These are phyloP conservation scores for Plumapathes pennacea DNA, from an alignment of 92 coral and sea anemone genomes.

Conservation along the genomic window DNA sequence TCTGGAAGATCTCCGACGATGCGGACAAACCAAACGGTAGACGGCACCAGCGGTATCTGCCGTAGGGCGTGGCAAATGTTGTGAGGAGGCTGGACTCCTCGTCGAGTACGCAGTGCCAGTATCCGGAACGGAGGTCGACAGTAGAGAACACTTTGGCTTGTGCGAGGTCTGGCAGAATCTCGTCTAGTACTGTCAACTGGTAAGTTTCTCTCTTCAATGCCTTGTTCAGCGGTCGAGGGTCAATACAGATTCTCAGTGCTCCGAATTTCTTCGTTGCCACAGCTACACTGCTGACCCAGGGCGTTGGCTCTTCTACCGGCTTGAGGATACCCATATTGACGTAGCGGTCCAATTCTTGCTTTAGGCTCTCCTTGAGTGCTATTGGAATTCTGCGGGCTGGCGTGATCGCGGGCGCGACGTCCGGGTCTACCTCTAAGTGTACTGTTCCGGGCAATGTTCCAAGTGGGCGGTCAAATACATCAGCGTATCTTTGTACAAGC, in stretches of 20 bases:
- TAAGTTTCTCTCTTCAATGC: constrained; percentile 37
- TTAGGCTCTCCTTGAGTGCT: constrained; percentile 36
- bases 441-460: constrained; percentile 39
- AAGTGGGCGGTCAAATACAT: constrained; percentile 37
- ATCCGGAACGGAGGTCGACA: constrained; percentile 30
- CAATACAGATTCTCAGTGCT: constrained; percentile 50
- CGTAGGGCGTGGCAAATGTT: constrained; percentile 46
- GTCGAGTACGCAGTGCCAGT: constrained; percentile 52
- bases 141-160: constrained; percentile 39
- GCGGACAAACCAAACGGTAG: constrained; percentile 51
- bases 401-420: constrained; percentile 26
- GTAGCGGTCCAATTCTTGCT: constrained; percentile 22
- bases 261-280: constrained; percentile 47
- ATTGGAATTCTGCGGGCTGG: constrained; percentile 44
- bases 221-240: constrained; percentile 36
- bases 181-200: constrained; percentile 33
- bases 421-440: constrained; percentile 12
- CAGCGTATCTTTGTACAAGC: constrained; percentile 10
- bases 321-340: constrained; percentile 16
- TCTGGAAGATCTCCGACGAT: constrained; percentile 49
- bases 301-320: constrained; percentile 41
- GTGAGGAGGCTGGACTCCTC: constrained; percentile 53
- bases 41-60: constrained; percentile 47
- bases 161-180: constrained; percentile 27
- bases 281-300: constrained; percentile 53